Evolutionary conservation across 2,113 vertebrate genomes (phyloP).

Genomic region (Otolemur garnettii): DNA sequence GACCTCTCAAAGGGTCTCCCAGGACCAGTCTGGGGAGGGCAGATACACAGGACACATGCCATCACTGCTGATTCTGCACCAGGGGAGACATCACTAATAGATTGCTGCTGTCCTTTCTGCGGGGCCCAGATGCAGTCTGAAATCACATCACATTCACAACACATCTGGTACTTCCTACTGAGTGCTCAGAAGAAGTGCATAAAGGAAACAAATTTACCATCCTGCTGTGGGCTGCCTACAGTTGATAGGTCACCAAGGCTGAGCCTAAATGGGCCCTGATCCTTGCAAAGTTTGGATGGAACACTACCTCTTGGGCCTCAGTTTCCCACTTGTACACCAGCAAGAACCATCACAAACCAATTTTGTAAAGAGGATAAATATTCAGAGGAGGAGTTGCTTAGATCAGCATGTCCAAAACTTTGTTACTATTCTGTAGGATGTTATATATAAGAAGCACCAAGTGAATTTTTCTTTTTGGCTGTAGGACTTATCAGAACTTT

Average conservation of each 20-base stretch:
- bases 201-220: neutral
- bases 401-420: neutral
- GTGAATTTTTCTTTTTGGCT: neutral
- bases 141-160: neutral
- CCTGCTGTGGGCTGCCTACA: neutral
- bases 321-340: neutral
- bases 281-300: neutral
- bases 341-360: neutral
- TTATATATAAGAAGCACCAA: fast-evolving
- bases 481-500: neutral
- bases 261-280: neutral
- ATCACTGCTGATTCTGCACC: neutral
- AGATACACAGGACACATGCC: fast-evolving
- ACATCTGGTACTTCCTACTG: neutral
- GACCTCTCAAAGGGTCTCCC: neutral
- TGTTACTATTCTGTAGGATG: neutral
- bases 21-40: neutral
- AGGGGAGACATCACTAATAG: neutral
- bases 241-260: neutral
- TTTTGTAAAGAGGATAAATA: neutral
- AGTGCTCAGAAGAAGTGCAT: neutral
- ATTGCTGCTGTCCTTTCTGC: neutral
- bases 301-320: neutral
- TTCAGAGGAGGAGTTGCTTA: neutral
- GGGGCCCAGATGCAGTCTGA: neutral